A percentile compares a stretch with the other conserved stretches of the same genome.
Conservation (phyloP, 2,797 vertebrate species). For the Onychomys arenicola region DNA sequence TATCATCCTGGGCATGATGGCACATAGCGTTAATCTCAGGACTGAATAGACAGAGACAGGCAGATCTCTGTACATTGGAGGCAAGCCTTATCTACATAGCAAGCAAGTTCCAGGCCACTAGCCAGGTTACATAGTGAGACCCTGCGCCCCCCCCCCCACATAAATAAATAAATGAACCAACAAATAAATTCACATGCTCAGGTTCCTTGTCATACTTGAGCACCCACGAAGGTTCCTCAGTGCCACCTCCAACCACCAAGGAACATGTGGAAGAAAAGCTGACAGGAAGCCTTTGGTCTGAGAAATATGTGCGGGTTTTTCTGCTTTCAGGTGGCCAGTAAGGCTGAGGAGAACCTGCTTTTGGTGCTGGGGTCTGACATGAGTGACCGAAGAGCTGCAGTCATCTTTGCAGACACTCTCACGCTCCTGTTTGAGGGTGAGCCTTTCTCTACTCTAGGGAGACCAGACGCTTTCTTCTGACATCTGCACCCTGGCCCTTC, state of each 20-base stretch:
- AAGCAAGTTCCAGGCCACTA: neutral
- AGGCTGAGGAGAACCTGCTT: slow-evolving; percentile 96
- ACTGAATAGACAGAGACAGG: neutral
- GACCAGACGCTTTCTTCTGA: neutral
- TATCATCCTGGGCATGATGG: neutral
- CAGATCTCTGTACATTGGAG: neutral
- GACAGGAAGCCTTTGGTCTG: slow-evolving; percentile 17
- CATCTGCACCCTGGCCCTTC: neutral
- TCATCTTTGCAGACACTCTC: slow-evolving; percentile 97
- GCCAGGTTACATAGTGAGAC: neutral
- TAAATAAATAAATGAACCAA: neutral
- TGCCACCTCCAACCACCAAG: neutral
- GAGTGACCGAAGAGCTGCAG: slow-evolving; percentile 93
- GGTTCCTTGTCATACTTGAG: slow-evolving; percentile 14
- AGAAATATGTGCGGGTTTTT: slow-evolving; percentile 15
- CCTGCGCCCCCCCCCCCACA: neutral
- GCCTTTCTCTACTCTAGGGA: neutral
- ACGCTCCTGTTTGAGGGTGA: slow-evolving; percentile 97
- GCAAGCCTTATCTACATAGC: neutral
- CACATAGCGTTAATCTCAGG: neutral
- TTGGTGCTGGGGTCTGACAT: slow-evolving; percentile 94
- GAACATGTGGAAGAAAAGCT: neutral
- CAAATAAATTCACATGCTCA: neutral
- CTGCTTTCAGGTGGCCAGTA: slow-evolving; percentile 92
- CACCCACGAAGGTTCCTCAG: neutral